A percentile compares a stretch with the other conserved stretches of the same genome.
These are phyloP conservation scores for Harpegnathos saltator DNA, from an alignment of 1,140 invertebrate genomes.

Conservation along the genomic window DNA sequence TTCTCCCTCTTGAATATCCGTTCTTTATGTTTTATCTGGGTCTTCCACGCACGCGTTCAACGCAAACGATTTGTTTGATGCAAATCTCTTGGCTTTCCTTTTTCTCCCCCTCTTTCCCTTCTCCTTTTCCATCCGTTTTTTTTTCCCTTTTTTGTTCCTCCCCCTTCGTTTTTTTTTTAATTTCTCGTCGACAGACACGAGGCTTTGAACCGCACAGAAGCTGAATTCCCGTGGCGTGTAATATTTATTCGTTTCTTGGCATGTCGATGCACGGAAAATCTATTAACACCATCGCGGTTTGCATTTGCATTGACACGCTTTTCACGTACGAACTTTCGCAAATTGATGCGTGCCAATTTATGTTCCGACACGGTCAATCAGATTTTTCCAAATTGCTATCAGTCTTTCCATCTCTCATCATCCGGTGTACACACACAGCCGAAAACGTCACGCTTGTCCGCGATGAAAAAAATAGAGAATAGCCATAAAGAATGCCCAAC, in stretches of 20 bases:
- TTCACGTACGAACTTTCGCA: too few species aligned
- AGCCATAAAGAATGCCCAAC: too few species aligned
- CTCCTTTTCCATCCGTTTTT: too few species aligned
- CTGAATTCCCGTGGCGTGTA: background rate
- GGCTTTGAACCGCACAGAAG: background rate
- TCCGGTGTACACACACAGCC: too few species aligned
- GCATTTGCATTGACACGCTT: background rate
- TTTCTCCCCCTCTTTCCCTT: too few species aligned
- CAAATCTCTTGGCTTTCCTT: background rate
- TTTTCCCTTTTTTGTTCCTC: too few species aligned
- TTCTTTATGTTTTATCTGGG: conserved; percentile 37
- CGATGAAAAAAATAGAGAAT: too few species aligned
- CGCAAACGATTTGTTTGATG: conserved; percentile 20
- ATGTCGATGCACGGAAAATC: background rate
- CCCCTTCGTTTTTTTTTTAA: conserved; percentile 34
- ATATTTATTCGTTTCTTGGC: conserved; percentile 12
- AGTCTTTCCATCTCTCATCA: too few species aligned
- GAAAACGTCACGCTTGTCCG: too few species aligned
- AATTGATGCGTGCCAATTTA: too few species aligned
- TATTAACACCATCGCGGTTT: background rate
- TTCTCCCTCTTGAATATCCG: conserved; percentile 46
- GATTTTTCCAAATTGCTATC: too few species aligned
- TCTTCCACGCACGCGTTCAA: conserved; percentile 27
- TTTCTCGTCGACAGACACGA: conserved; percentile 3
- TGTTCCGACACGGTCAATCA: too few species aligned